Conservation (phyloP, 2,888 invertebrate genomes). For the Drosophila setosimentum region DNA sequence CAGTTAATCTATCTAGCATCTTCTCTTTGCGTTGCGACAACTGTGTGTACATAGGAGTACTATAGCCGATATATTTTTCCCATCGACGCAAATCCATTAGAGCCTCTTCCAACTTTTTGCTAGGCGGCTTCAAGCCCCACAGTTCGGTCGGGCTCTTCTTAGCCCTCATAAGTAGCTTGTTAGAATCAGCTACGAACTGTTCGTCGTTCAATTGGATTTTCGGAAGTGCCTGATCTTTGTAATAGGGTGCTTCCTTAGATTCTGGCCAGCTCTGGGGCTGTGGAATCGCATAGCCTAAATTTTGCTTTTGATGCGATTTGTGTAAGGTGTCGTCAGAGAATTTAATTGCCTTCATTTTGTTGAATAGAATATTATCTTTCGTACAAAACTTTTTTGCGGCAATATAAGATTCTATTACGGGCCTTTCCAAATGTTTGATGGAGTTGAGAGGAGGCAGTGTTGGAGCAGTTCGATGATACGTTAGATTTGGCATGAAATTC, state of each 20-base stretch:
- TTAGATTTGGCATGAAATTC: neutral
- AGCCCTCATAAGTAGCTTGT: neutral
- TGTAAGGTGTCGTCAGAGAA: too few relatives aligned
- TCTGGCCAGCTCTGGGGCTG: neutral
- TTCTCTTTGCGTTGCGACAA: neutral
- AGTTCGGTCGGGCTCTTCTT: neutral
- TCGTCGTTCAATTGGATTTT: neutral
- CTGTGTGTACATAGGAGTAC: too few relatives aligned
- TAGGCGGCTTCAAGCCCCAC: slow-evolving; percentile 6
- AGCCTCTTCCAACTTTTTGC: neutral
- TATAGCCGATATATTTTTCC: neutral
- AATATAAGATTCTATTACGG: neutral
- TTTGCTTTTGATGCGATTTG: neutral
- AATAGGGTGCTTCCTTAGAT: too few relatives aligned
- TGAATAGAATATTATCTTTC: neutral
- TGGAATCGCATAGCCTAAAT: too few relatives aligned
- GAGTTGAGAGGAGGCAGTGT: neutral
- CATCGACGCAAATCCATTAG: neutral
- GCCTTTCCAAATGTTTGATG: neutral
- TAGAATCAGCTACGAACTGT: neutral
- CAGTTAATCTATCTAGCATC: neutral
- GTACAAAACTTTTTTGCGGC: neutral
- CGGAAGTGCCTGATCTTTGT: neutral
- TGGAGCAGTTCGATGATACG: neutral
- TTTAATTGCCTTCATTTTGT: slow-evolving; percentile 1